Evolutionary conservation across 2,113 vertebrate genomes (phyloP).

Genomic region (Pseudopipra pipra): DNA sequence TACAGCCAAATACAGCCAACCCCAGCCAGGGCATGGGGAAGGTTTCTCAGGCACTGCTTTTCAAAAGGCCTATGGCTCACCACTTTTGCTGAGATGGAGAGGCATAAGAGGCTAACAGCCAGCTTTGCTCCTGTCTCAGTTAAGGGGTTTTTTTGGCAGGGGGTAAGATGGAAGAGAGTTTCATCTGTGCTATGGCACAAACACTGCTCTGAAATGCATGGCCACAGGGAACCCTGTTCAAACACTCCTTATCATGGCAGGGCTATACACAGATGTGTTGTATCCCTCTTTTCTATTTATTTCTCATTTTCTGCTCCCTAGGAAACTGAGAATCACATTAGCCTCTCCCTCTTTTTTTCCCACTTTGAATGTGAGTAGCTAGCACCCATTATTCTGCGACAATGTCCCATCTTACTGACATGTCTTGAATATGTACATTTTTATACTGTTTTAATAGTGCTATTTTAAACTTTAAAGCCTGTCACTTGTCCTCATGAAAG

Average conservation of each 20-base stretch:
- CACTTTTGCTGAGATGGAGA: not conserved
- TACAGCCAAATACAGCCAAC: accelerated
- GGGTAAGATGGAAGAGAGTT: not conserved
- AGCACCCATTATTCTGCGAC: slow-evolving; percentile 52
- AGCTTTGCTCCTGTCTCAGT: not conserved
- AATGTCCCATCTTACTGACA: slow-evolving; percentile 54
- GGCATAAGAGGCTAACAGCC: not conserved
- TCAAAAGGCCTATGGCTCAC: not conserved
- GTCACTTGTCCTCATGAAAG: slow-evolving; percentile 54
- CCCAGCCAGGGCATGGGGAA: accelerated
- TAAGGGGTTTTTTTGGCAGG: not conserved
- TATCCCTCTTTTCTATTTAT: not conserved
- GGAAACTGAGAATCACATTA: slow-evolving; percentile 40
- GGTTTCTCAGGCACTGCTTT: not conserved
- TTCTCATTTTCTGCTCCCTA: slow-evolving; percentile 25
- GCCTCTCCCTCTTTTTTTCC: not conserved
- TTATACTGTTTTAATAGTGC: slow-evolving; percentile 51
- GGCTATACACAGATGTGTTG: not conserved
- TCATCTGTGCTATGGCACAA: not conserved
- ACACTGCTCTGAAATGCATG: not conserved
- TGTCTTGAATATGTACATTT: slow-evolving; percentile 61
- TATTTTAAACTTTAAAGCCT: slow-evolving; percentile 65
- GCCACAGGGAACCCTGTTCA: not conserved
- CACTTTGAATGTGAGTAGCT: slow-evolving; percentile 28
- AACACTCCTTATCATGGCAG: not conserved